Percentiles rank a stretch among this genome's conserved stretches.
phyloP scores from a whole-genome alignment of 2,888 invertebrate species.

The Lasius platythorax region DNA sequence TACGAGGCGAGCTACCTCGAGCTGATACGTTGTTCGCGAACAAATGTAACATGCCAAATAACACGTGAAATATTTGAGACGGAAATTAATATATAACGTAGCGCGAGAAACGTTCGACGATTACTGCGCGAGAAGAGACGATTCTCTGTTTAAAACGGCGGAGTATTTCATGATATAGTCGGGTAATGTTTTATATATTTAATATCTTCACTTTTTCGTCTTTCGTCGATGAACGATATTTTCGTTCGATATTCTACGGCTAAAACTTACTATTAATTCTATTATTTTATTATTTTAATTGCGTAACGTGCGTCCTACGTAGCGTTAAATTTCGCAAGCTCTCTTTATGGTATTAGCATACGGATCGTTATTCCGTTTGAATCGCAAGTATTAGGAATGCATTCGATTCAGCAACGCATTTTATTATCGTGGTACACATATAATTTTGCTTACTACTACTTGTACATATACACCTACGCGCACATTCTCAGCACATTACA shows the following conservation, averaged over 20 bases:
- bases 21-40: conserved; percentile 66
- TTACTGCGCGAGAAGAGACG: conserved; percentile 20
- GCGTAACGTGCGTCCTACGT: neutral
- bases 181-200: conserved; percentile 19
- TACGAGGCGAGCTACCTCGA: conserved; percentile 62
- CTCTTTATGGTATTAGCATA: conserved; percentile 12
- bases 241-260: conserved; percentile 40
- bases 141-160: neutral
- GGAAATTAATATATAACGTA: conserved; percentile 20
- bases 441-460: conserved; percentile 17
- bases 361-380: neutral
- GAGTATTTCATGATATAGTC: neutral
- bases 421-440: conserved; percentile 55
- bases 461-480: conserved; percentile 32
- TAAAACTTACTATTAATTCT: conserved; percentile 31
- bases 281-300: conserved; percentile 13
- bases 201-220: conserved; percentile 55
- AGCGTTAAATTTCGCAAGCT: conserved; percentile 22
- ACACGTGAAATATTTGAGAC: conserved; percentile 6
- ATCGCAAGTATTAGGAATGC: conserved; percentile 29
- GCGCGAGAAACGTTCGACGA: conserved; percentile 2
- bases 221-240: conserved; percentile 51
- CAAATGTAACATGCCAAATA: conserved; percentile 29
- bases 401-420: conserved; percentile 3
- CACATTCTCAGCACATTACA: conserved; percentile 48